Evolutionary conservation across 2,113 vertebrate genomes (phyloP).

Genomic region (Catharus bicknelli): DNA sequence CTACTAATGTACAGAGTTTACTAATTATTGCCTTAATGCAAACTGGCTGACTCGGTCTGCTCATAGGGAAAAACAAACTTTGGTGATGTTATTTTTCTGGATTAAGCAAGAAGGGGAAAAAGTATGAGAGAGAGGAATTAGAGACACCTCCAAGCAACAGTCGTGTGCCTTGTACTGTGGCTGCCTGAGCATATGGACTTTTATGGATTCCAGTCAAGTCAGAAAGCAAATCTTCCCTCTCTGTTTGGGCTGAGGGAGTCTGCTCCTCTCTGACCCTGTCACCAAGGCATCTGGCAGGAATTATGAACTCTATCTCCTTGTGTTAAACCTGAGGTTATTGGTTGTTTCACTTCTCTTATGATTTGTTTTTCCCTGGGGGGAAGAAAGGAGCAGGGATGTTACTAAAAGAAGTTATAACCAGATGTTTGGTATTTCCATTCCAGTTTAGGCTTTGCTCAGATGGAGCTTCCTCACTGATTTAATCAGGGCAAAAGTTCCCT

Average conservation of each 20-base stretch:
- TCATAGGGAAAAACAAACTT: neutral
- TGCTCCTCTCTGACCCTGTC: conserved; percentile 11
- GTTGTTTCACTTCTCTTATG: neutral
- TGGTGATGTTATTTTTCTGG: neutral
- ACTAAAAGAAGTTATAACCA: neutral
- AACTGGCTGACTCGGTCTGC: neutral
- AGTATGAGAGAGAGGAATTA: neutral
- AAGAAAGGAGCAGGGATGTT: neutral
- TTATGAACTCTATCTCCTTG: conserved; percentile 8
- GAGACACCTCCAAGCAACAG: neutral
- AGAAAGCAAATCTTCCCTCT: neutral
- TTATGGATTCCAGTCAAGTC: neutral
- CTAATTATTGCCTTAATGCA: neutral
- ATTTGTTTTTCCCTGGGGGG: neutral
- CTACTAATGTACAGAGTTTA: neutral
- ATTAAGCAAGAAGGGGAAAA: neutral
- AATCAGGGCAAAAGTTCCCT: neutral
- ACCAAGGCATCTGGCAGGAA: neutral
- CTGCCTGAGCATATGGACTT: neutral
- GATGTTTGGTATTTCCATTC: conserved; percentile 1
- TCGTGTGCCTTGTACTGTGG: neutral
- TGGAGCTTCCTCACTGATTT: neutral
- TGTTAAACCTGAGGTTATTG: conserved; percentile 29
- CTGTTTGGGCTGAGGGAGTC: neutral
- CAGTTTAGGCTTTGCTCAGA: neutral